These are phyloP conservation scores for Eucidaris tribuloides DNA, from an alignment of 35 echinoderm and acorn worm genomes.

Conservation along the genomic window DNA sequence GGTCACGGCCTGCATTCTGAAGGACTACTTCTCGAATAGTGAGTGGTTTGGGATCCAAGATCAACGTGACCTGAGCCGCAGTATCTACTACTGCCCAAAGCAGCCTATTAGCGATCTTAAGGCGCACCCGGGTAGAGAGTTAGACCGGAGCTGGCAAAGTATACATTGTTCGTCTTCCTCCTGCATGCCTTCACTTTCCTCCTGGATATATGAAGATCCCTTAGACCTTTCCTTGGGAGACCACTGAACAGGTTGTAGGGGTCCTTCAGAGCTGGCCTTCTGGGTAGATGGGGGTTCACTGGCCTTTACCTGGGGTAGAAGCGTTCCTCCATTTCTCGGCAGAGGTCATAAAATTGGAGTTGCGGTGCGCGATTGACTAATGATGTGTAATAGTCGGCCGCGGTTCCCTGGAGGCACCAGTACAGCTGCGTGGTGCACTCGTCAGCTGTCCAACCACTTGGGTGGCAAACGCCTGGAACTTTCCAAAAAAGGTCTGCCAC, in stretches of 20 bases:
- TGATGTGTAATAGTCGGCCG: neutral
- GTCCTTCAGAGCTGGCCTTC: neutral
- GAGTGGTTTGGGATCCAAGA: neutral
- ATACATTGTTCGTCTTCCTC: neutral
- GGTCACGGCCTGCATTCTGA: neutral
- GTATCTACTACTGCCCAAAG: too few relatives aligned
- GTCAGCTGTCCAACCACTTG: neutral
- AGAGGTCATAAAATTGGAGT: too few relatives aligned
- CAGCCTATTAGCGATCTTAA: too few relatives aligned
- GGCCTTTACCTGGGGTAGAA: too few relatives aligned
- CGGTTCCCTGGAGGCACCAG: neutral
- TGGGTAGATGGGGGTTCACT: too few relatives aligned
- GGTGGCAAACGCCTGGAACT: neutral
- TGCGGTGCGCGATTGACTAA: too few relatives aligned
- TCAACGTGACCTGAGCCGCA: too few relatives aligned
- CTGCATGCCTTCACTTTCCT: neutral
- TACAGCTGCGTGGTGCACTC: too few relatives aligned
- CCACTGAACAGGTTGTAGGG: constrained; percentile 1
- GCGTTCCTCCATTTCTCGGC: too few relatives aligned
- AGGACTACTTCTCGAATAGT: neutral
- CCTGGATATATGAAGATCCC: neutral
- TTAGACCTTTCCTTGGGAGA: too few relatives aligned
- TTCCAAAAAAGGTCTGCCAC: neutral
- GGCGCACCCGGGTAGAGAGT: neutral
- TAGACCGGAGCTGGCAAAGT: neutral